phyloP scores from a whole-genome alignment of 2,113 vertebrate species.

The Myanophis thanlyinensis region DNA sequence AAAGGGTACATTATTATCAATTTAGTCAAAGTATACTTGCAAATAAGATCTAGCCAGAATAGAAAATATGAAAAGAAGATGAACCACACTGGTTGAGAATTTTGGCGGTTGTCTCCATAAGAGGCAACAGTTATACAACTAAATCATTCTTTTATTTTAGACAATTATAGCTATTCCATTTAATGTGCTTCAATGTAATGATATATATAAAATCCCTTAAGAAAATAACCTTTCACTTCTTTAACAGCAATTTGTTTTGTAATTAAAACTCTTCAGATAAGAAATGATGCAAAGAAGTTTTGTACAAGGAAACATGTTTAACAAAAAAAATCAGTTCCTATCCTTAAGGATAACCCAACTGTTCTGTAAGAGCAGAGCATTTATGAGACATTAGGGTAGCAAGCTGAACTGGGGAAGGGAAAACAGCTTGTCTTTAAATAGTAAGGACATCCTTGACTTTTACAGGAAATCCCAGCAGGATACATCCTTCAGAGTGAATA shows the following conservation, averaged over 20 bases:
- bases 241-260: neutral
- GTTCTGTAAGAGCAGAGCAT: neutral
- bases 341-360: neutral
- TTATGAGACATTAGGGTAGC: neutral
- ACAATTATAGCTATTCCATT: neutral
- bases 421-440: neutral
- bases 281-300: neutral
- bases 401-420: rapidly evolving
- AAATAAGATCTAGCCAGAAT: neutral
- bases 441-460: neutral
- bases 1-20: neutral
- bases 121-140: neutral
- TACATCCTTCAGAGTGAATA: slow-evolving; percentile 16
- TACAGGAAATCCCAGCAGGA: slow-evolving; percentile 52
- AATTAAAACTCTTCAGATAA: neutral
- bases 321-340: slow-evolving; percentile 32
- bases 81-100: neutral
- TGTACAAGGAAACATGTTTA: neutral
- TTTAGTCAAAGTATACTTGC: neutral
- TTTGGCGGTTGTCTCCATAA: neutral
- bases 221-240: neutral
- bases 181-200: neutral
- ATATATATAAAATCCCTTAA: neutral
- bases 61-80: neutral
- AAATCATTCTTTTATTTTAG: rapidly evolving